Percentiles rank a stretch among this genome's conserved stretches.
Evolutionary conservation across 1,140 invertebrate genomes (phyloP).

Genomic region (Nixonia krombeini): DNA sequence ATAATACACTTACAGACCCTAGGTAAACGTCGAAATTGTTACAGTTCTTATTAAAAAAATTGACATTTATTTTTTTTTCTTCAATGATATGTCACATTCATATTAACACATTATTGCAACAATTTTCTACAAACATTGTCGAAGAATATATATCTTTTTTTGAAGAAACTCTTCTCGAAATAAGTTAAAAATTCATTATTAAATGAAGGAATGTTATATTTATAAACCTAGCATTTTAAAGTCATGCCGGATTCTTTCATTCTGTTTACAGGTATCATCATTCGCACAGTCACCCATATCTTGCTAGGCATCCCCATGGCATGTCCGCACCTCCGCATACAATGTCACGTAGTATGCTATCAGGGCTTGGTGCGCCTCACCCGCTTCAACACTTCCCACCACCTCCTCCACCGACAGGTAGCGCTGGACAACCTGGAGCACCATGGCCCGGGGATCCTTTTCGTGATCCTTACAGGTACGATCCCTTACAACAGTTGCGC

Average conservation of each 20-base stretch:
- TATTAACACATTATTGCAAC: too few relatives aligned
- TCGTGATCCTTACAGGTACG: slow-evolving; percentile 79
- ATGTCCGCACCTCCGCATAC: slow-evolving; percentile 65
- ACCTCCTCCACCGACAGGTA: slow-evolving; percentile 56
- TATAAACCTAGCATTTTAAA: too few relatives aligned
- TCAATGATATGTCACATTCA: too few relatives aligned
- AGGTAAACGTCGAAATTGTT: slow-evolving; percentile 49
- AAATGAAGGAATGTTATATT: too few relatives aligned
- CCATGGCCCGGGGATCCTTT: slow-evolving; percentile 76
- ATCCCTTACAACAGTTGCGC: slow-evolving; percentile 76
- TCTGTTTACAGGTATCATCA: slow-evolving; percentile 56
- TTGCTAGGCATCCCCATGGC: slow-evolving; percentile 61
- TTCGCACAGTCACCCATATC: slow-evolving; percentile 62
- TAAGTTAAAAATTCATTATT: too few relatives aligned
- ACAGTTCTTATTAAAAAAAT: slow-evolving; percentile 5
- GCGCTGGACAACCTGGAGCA: slow-evolving; percentile 71
- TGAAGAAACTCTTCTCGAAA: background rate
- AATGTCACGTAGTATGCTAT: slow-evolving; percentile 72
- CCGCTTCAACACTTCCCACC: slow-evolving; percentile 74
- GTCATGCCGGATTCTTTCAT: too few relatives aligned
- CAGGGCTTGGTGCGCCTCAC: slow-evolving; percentile 65
- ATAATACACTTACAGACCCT: slow-evolving; percentile 64
- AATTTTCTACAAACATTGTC: background rate
- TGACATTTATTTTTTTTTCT: too few relatives aligned
- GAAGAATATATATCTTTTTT: background rate